Conservation (phyloP, 2,113 vertebrate genomes). For the Saimiri boliviensis region DNA sequence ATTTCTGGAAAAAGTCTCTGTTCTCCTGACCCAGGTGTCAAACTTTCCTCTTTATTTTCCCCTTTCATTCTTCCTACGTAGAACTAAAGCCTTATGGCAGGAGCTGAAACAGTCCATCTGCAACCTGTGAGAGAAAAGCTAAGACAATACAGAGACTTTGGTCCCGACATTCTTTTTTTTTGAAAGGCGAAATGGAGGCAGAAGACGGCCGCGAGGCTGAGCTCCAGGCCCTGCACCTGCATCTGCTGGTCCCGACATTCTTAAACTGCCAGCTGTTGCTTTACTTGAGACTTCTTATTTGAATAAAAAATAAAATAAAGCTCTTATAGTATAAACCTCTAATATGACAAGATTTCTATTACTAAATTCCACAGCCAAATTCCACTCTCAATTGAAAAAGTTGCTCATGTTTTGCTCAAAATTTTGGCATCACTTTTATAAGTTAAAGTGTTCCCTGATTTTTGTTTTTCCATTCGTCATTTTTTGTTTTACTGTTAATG, state of each 20-base stretch:
- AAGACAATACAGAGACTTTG: background rate
- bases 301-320: too few species aligned
- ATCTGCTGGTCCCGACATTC: background rate
- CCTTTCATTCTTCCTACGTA: background rate
- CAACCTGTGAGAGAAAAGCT: background rate
- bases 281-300: background rate
- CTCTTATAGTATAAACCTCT: too few species aligned
- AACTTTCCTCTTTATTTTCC: background rate
- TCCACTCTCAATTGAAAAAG: background rate
- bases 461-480: background rate
- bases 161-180: background rate
- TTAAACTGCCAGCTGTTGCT: background rate
- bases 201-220: fast-evolving
- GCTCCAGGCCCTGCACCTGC: fast-evolving
- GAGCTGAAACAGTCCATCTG: background rate
- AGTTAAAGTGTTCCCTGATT: background rate
- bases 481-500: background rate
- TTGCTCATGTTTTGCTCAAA: background rate
- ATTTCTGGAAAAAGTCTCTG: background rate
- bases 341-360: background rate
- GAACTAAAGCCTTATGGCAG: background rate
- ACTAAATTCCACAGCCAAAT: background rate
- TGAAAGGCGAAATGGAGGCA: fast-evolving
- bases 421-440: background rate
- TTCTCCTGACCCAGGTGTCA: background rate